Percentiles rank a stretch among this genome's conserved stretches.
phyloP scores from a whole-genome alignment of 1,140 invertebrate species.

The Papilio glaucus region DNA sequence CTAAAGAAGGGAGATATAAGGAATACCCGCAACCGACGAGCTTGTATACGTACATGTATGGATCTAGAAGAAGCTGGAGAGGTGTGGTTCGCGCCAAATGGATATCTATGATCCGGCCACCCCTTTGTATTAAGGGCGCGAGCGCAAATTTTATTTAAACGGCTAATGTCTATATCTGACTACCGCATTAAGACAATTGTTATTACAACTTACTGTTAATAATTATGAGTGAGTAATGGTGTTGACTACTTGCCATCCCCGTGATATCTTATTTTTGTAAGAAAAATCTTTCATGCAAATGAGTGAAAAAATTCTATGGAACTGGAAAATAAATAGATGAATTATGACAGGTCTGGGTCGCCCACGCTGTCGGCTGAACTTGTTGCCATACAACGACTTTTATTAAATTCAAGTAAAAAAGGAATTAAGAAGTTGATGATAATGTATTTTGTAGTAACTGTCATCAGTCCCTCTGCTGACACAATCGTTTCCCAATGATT shows the following conservation, averaged over 20 bases:
- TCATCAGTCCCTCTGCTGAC: neutral
- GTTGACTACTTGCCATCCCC: slow-evolving; percentile 39
- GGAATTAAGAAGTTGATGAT: neutral
- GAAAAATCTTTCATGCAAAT: slow-evolving; percentile 69
- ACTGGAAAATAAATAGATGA: slow-evolving; percentile 51
- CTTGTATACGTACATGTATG: too few species aligned
- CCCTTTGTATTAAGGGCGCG: too few species aligned
- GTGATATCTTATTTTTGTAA: slow-evolving; percentile 49
- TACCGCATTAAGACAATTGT: too few species aligned
- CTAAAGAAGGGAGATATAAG: too few species aligned
- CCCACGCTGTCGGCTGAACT: slow-evolving; percentile 21
- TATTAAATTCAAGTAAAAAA: slow-evolving; percentile 12
- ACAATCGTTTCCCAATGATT: neutral
- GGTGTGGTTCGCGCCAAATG: too few species aligned
- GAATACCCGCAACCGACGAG: too few species aligned
- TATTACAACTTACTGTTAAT: neutral
- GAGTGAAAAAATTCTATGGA: slow-evolving; percentile 50
- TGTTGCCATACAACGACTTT: slow-evolving; percentile 30
- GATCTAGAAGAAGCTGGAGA: too few species aligned
- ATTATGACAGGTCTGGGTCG: slow-evolving; percentile 56
- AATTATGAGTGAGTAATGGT: neutral
- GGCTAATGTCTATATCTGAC: too few species aligned
- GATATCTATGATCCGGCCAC: too few species aligned
- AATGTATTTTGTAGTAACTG: neutral
- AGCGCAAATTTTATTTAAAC: too few species aligned